Base-by-base conservation (phyloP, 2,113 vertebrate genomes). In the Microcebus murinus region DNA sequence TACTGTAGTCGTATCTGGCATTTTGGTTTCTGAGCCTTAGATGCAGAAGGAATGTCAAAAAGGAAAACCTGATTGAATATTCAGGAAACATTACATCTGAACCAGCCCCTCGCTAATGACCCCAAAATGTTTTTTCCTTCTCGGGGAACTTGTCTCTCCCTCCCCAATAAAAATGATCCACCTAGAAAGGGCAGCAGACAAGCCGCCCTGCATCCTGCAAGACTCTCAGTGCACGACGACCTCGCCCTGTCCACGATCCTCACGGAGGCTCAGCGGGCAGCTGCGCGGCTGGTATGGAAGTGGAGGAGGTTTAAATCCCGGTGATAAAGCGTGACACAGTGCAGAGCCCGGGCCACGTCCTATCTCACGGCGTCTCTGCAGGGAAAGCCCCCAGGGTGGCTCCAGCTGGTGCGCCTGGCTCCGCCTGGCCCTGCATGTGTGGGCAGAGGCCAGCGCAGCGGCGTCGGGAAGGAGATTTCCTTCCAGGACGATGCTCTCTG, bases 141-240 rank as follows among this genome's bases (percentile, higher is more conserved):
- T 8, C 45, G 17, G 11, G 74, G 29, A 18, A 8, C 67, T 1
- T 0, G 25, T n/a, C 39, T 21, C 0, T 13, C 3, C 18, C 15
- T 20, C 15, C 45, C 10, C 52, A 2, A 0, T n/a, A 25, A 39
- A 55, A 23, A 25, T 1, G 34, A 27, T 1, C 2, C 25, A 8
- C 2, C 31, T 18, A 29, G 45, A 4, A 3, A 10, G 0, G 14
- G 71, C 25, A 1, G 27, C 0, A 1, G 25, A 76, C 4, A 17
- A 39, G 34, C 1, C 0, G 8, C 42, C 61, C 31, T 3, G 7
- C 42, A 42, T 1, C 1, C 17, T 7, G 2, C 29, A 0, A 10
- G 29, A 17, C 10, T 2, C 4, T 0, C 15, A 10, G 6, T 0
- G 8, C 1, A 4, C 0, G 34, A 17, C 57, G 4, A 0, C 6